Percentiles rank a stretch among this genome's conserved stretches.
phyloP scores from a whole-genome alignment of 2,888 invertebrate genomes.

The Dolomedes plantarius region DNA sequence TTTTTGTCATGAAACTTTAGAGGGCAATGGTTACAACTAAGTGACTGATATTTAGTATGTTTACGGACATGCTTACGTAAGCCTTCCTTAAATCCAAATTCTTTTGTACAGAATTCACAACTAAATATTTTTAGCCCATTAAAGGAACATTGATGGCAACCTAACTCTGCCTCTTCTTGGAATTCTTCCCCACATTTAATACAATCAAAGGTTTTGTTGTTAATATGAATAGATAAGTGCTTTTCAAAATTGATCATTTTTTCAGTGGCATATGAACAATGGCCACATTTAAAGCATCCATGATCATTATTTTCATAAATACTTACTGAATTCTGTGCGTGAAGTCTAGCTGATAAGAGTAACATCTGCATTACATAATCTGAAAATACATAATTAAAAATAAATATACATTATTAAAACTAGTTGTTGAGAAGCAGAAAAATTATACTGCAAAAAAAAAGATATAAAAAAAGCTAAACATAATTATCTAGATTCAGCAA shows the following conservation, averaged over 20 bases:
- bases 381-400: constrained; percentile 1
- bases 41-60: constrained; percentile 32
- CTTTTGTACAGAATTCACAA: constrained; percentile 57
- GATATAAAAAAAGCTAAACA: too few species aligned
- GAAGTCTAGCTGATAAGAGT: neutral
- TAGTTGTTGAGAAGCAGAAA: too few species aligned
- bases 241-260: constrained; percentile 49
- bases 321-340: neutral
- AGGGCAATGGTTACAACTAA: constrained; percentile 27
- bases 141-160: constrained; percentile 28
- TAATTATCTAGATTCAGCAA: too few species aligned
- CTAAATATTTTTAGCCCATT: constrained; percentile 24
- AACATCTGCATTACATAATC: constrained; percentile 9
- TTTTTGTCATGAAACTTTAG: constrained; percentile 42
- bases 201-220: constrained; percentile 29
- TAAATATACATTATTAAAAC: too few species aligned
- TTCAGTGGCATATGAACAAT: constrained; percentile 41
- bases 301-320: constrained; percentile 1
- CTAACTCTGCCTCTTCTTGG: constrained; percentile 18
- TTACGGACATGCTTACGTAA: constrained; percentile 34
- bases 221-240: constrained; percentile 54
- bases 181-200: constrained; percentile 58
- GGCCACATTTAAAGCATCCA: constrained; percentile 31
- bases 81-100: constrained; percentile 36
- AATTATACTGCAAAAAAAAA: too few species aligned